A percentile compares a stretch with the other conserved stretches of the same genome.
Conservation (phyloP, 2,113 vertebrate species). For the Sinocyclocheilus maitianheensis region DNA sequence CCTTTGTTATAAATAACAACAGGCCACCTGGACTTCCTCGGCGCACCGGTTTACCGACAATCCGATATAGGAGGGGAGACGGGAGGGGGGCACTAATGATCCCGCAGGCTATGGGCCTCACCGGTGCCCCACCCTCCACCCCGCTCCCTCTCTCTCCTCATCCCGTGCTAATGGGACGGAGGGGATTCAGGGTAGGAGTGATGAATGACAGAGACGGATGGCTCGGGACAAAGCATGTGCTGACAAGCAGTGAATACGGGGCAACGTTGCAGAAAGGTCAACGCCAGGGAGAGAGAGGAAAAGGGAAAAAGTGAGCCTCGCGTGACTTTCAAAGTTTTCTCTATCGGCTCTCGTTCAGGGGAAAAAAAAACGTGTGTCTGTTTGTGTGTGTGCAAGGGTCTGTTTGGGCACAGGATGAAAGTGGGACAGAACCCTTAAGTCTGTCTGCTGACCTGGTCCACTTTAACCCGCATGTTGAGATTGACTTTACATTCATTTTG, state of each 20-base stretch:
- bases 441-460: neutral
- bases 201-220: constrained; percentile 95
- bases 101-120: constrained; percentile 83
- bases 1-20: constrained; percentile 99
- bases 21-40: constrained; percentile 95
- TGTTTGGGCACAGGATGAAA: constrained; percentile 37
- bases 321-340: constrained; percentile 86
- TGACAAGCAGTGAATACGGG: constrained; percentile 92
- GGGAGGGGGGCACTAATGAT: constrained; percentile 88
- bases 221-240: constrained; percentile 85
- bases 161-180: constrained; percentile 91
- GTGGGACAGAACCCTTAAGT: neutral
- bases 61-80: constrained; percentile 59
- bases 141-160: constrained; percentile 73
- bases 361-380: neutral
- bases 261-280: constrained; percentile 96
- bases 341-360: constrained; percentile 52
- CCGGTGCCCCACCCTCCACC: constrained; percentile 30
- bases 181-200: constrained; percentile 89
- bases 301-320: constrained; percentile 67
- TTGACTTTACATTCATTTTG: neutral
- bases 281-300: constrained; percentile 60
- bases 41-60: constrained; percentile 63
- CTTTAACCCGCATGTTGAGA: neutral
- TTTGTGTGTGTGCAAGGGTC: constrained; percentile 29